A percentile compares a stretch with the other conserved stretches of the same genome.
phyloP scores from a whole-genome alignment of 2,113 vertebrate species.

The Toxotes chatareus region DNA sequence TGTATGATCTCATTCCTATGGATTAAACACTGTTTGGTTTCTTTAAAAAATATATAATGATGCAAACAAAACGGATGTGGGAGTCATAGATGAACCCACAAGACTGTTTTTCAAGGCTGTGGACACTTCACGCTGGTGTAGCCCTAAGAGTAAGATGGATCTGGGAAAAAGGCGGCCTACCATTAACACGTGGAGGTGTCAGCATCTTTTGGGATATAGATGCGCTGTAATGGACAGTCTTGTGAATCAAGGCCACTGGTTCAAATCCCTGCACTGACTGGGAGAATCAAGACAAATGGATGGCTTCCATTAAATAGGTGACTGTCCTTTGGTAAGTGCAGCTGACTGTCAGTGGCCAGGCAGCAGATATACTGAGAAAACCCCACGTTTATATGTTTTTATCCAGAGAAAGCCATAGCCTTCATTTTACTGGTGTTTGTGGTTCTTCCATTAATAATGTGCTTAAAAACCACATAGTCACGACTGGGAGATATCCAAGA shows the following conservation, averaged over 20 bases:
- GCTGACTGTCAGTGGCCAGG: too few species aligned
- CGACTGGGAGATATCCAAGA: not conserved
- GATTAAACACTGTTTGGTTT: too few species aligned
- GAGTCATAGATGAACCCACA: not conserved
- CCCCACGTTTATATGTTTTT: not conserved
- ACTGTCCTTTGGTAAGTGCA: too few species aligned
- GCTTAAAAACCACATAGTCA: not conserved
- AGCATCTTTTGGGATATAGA: not conserved
- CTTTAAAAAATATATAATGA: not conserved
- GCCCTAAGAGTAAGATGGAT: not conserved
- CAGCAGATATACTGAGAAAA: not conserved
- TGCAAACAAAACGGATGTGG: not conserved
- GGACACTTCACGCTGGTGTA: not conserved
- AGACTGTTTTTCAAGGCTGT: not conserved
- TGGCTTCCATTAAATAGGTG: not conserved
- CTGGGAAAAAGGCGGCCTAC: not conserved
- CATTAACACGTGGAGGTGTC: too few species aligned
- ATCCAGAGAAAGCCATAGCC: not conserved
- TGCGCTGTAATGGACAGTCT: not conserved
- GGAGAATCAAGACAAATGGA: conserved; percentile 13
- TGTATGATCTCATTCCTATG: not conserved
- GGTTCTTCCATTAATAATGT: not conserved
- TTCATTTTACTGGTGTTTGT: not conserved
- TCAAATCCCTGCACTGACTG: not conserved
- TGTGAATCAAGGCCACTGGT: not conserved